Base-by-base conservation (phyloP, 2,888 invertebrate genomes). In the Buathra laborator region DNA sequence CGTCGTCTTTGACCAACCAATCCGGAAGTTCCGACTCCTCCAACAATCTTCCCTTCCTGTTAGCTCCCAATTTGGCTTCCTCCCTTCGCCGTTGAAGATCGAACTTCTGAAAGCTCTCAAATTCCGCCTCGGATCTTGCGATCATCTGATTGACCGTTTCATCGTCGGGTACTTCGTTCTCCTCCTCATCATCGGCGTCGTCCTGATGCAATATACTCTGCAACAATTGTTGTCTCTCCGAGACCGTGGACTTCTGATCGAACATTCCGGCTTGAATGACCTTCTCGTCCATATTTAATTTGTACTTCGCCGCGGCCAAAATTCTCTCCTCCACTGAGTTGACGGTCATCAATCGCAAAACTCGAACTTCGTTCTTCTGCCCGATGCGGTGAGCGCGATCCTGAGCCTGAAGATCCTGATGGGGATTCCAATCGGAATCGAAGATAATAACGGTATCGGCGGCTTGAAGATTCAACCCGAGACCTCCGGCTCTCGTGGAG, bases 251-350 rank as follows among this genome's bases (percentile, higher is more conserved):
- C 93, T 99, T 99, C 93, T 99, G 99, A 95, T 99, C 99, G 94
- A 99, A 99, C 99, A 99, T 99, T 93, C 99, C 99, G 56, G 99
- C 99, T 94, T 99, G 99, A 92, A 99, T 99, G 81, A 99, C 99
- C 94, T 99, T 99, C 94, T 99, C 99, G 94, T 99, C 99, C 96
- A 99, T 99, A 94, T 99, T 99, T 77, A 99, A 94, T 94, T 99
- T 99, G 94, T 99, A 99, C 10, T 98, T 96, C 24, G 99, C 99
- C 0, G 99, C 99, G 5, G 99, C 99, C 86, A 99, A 95, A 93
- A 99, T 99, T 89, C 99, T 96, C 94, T 99, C 99, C 94, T 99
- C 99, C 0, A 99, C 99, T 0, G 99, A 99, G 94, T 99, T 99
- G 2, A 99, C 99, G 0, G 99, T 99, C 98, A 99, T 99, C 85